These are phyloP conservation scores for Hipparchia sbordonii DNA, from an alignment of 2,888 invertebrate species.

Conservation along the genomic window DNA sequence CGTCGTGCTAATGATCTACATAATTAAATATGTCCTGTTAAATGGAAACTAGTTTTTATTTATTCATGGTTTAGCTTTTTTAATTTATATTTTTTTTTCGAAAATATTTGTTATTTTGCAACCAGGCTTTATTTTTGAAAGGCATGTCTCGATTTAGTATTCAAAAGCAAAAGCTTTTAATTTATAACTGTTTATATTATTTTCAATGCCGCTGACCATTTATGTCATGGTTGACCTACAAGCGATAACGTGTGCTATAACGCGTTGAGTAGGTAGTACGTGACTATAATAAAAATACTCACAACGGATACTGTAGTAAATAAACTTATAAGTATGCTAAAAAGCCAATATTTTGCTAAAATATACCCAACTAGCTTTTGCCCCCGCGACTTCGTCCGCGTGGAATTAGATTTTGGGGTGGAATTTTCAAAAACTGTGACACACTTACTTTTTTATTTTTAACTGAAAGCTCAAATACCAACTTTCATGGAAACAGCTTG, in stretches of 20 bases:
- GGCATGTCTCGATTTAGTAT: neutral
- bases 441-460: no score
- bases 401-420: no score
- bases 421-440: no score
- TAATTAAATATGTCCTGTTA: constrained; percentile 4
- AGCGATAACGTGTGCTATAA: neutral
- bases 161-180: neutral
- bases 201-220: constrained; percentile 15
- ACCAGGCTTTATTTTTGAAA: neutral
- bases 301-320: neutral
- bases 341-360: no score
- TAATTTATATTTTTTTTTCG: neutral
- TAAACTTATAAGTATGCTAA: neutral
- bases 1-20: constrained; percentile 8
- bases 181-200: neutral
- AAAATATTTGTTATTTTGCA: neutral
- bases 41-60: neutral
- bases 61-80: neutral
- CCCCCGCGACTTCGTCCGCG: no score
- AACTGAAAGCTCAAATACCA: no score
- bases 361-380: no score
- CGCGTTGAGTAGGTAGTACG: neutral
- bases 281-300: constrained; percentile 5
- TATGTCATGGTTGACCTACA: constrained; percentile 16
- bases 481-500: no score